Percentiles rank a stretch among this genome's conserved stretches.
Conservation (phyloP, 1,140 invertebrate species). For the Macrostomum lignano region DNA sequence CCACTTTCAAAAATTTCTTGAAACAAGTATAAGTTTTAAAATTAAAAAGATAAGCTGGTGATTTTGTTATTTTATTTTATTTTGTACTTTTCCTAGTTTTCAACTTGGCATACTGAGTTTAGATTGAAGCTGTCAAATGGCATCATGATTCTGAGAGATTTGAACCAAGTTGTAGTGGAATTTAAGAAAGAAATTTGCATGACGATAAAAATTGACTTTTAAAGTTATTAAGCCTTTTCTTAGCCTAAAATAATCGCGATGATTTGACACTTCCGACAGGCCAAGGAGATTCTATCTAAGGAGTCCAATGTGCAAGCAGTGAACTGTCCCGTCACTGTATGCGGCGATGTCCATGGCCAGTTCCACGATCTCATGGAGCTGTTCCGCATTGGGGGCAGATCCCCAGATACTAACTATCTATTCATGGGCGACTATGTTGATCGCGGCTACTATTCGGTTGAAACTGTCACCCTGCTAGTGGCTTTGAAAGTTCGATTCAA, state of each 20-base stretch:
- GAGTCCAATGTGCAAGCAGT: slow-evolving; percentile 99
- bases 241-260: background rate
- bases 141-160: too few species aligned
- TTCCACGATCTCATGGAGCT: slow-evolving; percentile 99
- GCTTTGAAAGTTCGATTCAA: slow-evolving; percentile 86
- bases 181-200: too few species aligned
- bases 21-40: too few species aligned
- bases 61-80: too few species aligned
- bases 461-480: slow-evolving; percentile 89
- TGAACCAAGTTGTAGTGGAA: too few species aligned
- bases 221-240: background rate
- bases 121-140: too few species aligned
- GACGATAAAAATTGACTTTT: background rate
- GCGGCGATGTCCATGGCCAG: slow-evolving; percentile 96
- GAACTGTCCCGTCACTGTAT: slow-evolving; percentile 95
- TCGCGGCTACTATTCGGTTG: slow-evolving; percentile 95
- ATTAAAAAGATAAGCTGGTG: too few species aligned
- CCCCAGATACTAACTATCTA: slow-evolving; percentile 94
- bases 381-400: slow-evolving; percentile 91
- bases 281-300: slow-evolving; percentile 57
- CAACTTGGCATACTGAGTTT: too few species aligned
- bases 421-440: slow-evolving; percentile 99
- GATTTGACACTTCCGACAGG: background rate
- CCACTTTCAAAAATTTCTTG: too few species aligned
- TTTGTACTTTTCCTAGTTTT: too few species aligned